These are phyloP conservation scores for Euwallacea similis DNA, from an alignment of 1,140 invertebrate genomes.

Conservation along the genomic window DNA sequence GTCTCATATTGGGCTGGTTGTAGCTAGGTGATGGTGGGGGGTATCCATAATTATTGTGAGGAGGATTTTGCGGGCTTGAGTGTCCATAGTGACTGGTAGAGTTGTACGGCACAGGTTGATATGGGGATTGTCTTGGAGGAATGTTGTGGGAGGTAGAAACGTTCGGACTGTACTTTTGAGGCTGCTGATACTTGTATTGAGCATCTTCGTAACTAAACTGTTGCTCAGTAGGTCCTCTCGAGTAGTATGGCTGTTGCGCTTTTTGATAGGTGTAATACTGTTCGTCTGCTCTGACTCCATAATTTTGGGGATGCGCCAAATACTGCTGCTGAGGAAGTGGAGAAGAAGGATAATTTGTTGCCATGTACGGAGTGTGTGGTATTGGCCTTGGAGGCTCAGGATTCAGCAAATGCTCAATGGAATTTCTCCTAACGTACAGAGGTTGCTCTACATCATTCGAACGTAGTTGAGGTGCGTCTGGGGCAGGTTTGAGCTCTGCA, in stretches of 20 bases:
- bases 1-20: slow-evolving; percentile 31
- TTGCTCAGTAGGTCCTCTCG: not conserved
- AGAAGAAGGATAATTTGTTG: not conserved
- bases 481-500: not conserved
- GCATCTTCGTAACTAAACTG: not conserved
- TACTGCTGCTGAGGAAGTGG: not conserved
- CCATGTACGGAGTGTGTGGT: not conserved
- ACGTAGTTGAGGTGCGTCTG: not conserved
- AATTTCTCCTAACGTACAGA: slow-evolving; percentile 41
- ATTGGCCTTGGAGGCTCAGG: not conserved
- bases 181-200: slow-evolving; percentile 2
- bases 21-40: slow-evolving; percentile 22
- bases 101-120: slow-evolving; percentile 41
- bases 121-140: slow-evolving; percentile 37
- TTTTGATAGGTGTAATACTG: not conserved
- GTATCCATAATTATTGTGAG: slow-evolving; percentile 27
- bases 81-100: slow-evolving; percentile 31
- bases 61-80: slow-evolving; percentile 10
- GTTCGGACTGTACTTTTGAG: not conserved
- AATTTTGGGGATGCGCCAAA: not conserved
- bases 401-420: slow-evolving; percentile 42
- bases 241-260: not conserved
- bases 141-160: not conserved
- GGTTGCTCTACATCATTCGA: slow-evolving; percentile 16
- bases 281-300: not conserved